Base-by-base conservation (phyloP, 2,797 vertebrate species). In the Telmatherina bonti region DNA sequence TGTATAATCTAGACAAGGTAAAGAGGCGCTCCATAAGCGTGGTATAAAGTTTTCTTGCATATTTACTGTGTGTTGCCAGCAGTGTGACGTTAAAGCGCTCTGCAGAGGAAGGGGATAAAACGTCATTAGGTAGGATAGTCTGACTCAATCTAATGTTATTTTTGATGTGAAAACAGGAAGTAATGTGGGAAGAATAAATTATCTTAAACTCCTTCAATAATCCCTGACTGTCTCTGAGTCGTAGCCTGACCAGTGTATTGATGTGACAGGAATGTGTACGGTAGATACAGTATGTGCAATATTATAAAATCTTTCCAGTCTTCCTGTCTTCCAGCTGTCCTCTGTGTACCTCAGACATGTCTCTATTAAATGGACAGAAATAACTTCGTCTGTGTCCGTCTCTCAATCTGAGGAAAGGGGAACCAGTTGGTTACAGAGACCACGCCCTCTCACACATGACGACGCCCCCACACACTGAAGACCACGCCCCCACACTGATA, bases 351-450 rank as follows among this genome's bases (percentile, higher is more conserved):
- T 79, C 76, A 85, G 77, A 31, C 66, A 71, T 77, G 68, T 89
- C 85, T 82, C 70, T 82, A 92, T 92, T 91, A 92, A 92, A 93
- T 85, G 76, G 84, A 87, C 72, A 70, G n/a, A 82, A 79, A 70
- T 51, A 49, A 70, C 41, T 30, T n/a, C n/a, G n/a, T n/a, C 6
- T 43, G 38, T 18, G 27, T 71, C 53, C 58, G 1, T 73, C 56
- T 67, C 10, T 58, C 30, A 27, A 52, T 13, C 35, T 63, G 11
- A n/a, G 27, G 11, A 3, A 20, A 0, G 36, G 20, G 5, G 4
- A 45, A 45, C 18, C 33, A 30, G 6, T 30, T 30, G 30, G 30
- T 30, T 30, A 30, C 6, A 30, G 3, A 33, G 33, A 9, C 33
- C 33, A 33, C 33, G 7, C 33, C 33, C 7, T 8, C 33, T 30